These are phyloP conservation scores for Arctopsyche grandis DNA, from an alignment of 1,140 invertebrate species.

Conservation along the genomic window DNA sequence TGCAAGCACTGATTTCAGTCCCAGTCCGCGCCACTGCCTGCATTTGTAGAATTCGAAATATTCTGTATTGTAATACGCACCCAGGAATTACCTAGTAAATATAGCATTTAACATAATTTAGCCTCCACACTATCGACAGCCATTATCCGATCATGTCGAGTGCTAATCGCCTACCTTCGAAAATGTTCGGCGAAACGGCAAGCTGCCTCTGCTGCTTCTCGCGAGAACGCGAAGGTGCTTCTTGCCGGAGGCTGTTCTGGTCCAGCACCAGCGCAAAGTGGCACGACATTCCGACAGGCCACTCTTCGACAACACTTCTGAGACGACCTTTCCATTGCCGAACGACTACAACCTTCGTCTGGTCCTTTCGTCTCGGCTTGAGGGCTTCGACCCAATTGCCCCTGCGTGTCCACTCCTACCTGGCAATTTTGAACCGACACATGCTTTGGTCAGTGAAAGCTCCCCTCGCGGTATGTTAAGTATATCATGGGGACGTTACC, in stretches of 20 bases:
- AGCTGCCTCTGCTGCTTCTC: too few species aligned
- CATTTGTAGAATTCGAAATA: too few species aligned
- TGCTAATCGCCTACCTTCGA: neutral
- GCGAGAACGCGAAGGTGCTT: neutral
- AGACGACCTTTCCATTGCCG: constrained; percentile 29
- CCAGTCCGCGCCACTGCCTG: too few species aligned
- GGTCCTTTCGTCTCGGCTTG: neutral
- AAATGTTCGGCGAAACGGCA: neutral
- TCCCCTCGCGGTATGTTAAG: neutral
- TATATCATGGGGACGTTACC: neutral
- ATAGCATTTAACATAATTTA: neutral
- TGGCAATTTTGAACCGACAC: too few species aligned
- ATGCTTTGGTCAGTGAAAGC: neutral
- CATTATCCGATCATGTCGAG: neutral
- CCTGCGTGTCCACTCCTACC: neutral
- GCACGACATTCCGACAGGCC: constrained; percentile 32
- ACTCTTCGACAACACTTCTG: neutral
- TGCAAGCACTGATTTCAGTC: too few species aligned
- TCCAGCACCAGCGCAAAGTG: neutral
- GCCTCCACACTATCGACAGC: neutral
- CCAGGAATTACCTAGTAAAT: too few species aligned
- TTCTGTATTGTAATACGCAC: too few species aligned
- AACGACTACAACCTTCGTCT: constrained; percentile 1
- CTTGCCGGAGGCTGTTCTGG: neutral
- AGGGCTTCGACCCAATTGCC: neutral